These are phyloP conservation scores for Stenolophus ochropezus DNA, from an alignment of 2,888 invertebrate genomes.

Conservation along the genomic window DNA sequence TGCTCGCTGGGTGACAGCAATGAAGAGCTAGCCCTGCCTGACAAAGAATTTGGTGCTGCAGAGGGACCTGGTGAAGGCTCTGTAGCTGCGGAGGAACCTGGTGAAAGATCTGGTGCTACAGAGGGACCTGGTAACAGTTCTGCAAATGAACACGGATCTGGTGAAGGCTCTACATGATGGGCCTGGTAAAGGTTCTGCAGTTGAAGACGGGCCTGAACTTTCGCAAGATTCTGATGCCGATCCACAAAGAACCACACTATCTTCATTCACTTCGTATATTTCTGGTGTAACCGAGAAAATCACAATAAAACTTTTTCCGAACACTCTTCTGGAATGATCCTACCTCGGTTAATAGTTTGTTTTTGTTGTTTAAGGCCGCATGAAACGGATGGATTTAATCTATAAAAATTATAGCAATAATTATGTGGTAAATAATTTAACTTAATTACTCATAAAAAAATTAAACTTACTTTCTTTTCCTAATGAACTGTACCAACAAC, in stretches of 20 bases:
- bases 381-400: not conserved
- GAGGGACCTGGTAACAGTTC: not conserved
- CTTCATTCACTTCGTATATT: too few species aligned
- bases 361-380: too few species aligned
- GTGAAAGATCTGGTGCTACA: not conserved
- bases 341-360: too few species aligned
- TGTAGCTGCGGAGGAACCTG: not conserved
- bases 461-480: constrained; percentile 24
- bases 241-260: too few species aligned
- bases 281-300: too few species aligned
- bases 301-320: too few species aligned
- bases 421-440: not conserved
- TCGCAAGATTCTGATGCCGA: too few species aligned
- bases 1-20: too few species aligned
- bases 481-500: constrained; percentile 10
- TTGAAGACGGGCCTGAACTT: too few species aligned
- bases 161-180: not conserved
- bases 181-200: not conserved
- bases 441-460: too few species aligned
- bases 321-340: too few species aligned
- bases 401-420: too few species aligned
- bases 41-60: not conserved
- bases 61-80: not conserved
- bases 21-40: not conserved
- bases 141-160: not conserved